phyloP scores from a whole-genome alignment of 2,797 vertebrate species.

The Rallus crepitans region DNA sequence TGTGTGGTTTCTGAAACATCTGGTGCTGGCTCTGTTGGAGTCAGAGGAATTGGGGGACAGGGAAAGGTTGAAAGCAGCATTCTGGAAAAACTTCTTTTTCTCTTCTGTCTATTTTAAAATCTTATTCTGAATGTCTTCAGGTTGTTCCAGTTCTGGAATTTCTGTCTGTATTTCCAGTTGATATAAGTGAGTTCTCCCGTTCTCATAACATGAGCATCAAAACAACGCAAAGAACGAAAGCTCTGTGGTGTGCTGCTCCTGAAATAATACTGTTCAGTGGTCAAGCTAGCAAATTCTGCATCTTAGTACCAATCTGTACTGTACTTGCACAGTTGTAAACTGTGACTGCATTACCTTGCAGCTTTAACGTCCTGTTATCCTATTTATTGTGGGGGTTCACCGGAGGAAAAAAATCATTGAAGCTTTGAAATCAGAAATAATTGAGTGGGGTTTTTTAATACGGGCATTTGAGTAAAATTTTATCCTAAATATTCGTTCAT shows the following conservation, averaged over 20 bases:
- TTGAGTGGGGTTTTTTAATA: background rate
- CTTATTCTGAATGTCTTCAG: background rate
- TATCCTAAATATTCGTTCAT: background rate
- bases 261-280: background rate
- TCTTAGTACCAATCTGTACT: background rate
- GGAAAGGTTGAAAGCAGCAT: background rate
- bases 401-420: background rate
- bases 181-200: background rate
- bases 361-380: background rate
- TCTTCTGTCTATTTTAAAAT: conserved; percentile 12
- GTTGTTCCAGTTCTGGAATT: background rate
- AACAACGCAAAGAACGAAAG: background rate
- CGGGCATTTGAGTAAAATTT: background rate
- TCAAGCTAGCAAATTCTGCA: background rate
- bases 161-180: background rate
- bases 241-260: background rate
- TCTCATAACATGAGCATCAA: background rate
- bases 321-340: background rate
- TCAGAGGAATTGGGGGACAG: background rate
- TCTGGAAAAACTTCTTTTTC: conserved; percentile 8
- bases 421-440: background rate
- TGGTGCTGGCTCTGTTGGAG: conserved; percentile 32
- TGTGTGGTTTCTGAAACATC: conserved; percentile 49
- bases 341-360: background rate
- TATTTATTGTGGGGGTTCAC: background rate